Evolutionary conservation across 2,888 invertebrate species (phyloP).

Genomic region (Lymantria dispar): DNA sequence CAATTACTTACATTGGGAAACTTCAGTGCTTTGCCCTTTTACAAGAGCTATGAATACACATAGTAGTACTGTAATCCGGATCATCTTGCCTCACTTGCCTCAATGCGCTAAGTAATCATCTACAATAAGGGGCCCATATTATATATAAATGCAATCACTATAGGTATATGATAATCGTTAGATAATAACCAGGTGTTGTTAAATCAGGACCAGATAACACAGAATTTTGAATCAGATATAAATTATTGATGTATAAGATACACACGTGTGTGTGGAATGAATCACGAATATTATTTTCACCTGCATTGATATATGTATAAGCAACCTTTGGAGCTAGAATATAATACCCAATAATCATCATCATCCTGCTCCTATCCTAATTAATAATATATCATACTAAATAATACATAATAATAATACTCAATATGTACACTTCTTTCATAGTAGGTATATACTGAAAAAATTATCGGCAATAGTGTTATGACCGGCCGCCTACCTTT

Average conservation of each 20-base stretch:
- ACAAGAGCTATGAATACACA: background rate
- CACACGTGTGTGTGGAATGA: background rate
- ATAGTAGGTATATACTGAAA: too few species aligned
- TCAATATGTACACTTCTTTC: too few species aligned
- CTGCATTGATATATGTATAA: background rate
- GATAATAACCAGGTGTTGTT: constrained; percentile 1
- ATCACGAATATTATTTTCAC: background rate
- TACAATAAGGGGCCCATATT: background rate
- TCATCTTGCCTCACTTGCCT: background rate
- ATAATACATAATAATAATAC: too few species aligned
- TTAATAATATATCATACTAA: too few species aligned
- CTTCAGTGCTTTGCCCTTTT: background rate
- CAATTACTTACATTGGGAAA: background rate
- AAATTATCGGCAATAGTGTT: too few species aligned
- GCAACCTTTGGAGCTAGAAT: background rate
- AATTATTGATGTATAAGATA: background rate
- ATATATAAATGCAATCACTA: background rate
- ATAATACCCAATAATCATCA: too few species aligned
- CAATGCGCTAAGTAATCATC: background rate
- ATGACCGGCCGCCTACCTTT: too few species aligned
- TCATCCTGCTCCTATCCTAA: too few species aligned
- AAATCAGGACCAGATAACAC: background rate
- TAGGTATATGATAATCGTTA: background rate
- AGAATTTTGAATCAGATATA: too few species aligned
- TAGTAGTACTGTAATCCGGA: background rate